These are phyloP conservation scores for Uloborus plumipes DNA, from an alignment of 2,888 invertebrate species.

Conservation along the genomic window DNA sequence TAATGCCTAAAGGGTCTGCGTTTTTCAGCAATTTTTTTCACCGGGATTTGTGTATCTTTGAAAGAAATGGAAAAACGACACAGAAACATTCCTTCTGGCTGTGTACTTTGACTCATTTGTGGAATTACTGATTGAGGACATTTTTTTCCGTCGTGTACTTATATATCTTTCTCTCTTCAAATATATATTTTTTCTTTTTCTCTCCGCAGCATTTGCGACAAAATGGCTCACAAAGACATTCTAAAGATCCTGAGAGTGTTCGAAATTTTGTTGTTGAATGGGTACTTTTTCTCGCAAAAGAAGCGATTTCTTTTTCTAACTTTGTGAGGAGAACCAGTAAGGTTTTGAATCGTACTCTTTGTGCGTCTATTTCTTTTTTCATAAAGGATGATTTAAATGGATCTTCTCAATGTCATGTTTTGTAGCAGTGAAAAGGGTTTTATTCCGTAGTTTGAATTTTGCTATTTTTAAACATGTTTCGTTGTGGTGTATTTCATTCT, in stretches of 20 bases:
- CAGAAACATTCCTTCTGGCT: conserved; percentile 12
- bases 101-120: conserved; percentile 11
- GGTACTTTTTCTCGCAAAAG: no score
- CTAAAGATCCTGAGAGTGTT: conserved; percentile 9
- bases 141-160: background rate
- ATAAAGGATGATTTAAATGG: no score
- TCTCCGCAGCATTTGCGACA: background rate
- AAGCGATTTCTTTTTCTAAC: no score
- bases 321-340: no score
- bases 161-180: background rate
- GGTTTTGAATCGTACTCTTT: no score
- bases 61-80: background rate
- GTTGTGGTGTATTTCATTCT: no score
- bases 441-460: no score
- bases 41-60: background rate
- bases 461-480: no score
- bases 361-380: no score
- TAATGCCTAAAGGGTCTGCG: conserved; percentile 15
- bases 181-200: background rate
- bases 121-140: conserved; percentile 15
- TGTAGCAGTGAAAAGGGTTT: no score
- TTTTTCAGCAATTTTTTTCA: background rate
- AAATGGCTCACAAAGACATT: background rate
- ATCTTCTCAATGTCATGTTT: no score
- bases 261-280: no score